Base-by-base conservation (phyloP, 2,888 invertebrate species). In the Amphimallon solstitiale region DNA sequence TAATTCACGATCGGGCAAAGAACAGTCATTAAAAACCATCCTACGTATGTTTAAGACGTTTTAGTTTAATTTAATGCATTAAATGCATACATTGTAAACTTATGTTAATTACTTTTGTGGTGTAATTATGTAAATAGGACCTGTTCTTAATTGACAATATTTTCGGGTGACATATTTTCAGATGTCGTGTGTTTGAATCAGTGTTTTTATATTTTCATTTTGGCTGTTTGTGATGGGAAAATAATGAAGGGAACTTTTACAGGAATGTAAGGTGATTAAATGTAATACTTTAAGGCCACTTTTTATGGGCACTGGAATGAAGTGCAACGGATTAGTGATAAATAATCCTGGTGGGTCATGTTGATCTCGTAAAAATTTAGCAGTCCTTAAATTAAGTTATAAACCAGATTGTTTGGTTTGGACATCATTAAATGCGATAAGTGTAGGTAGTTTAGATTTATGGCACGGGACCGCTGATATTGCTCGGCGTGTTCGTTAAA, bases 201-300 rank as follows among this genome's bases (percentile, higher is more conserved):
- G 43, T 29, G n/a, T n/a, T n/a, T 63, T 63, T 54, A 54, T 63
- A 45, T 54, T 23, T 63, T 49, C 62, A 62, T 49, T 12, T 59
- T n/a, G 10, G 23, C 9, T 43, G 43, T 14, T 46, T 37, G 17
- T 49, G 49, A 37, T 19, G 10, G 14, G 19, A 62, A 49, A 62
- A 49, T 46, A 48, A 62, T 46, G 48, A 49, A 21, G 49, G 61
- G 49, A 12, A 21, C 61, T 14, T 60, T 60, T 45, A 60, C 64
- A 29, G 59, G 46, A 54, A 62, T 62, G n/a, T 62, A 45, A 54
- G 68, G 65, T 40, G 46, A 46, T 61, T 40, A 56, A 56, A 60
- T 48, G 59, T 68, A 68, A 65, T 60, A 70, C 68, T 67, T 72
- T 73, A 71, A n/a, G 70, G 73, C 72, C 74, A 71, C 68, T 68